Evolutionary conservation across 2,113 vertebrate genomes (phyloP).

Genomic region (Alligator sinensis): DNA sequence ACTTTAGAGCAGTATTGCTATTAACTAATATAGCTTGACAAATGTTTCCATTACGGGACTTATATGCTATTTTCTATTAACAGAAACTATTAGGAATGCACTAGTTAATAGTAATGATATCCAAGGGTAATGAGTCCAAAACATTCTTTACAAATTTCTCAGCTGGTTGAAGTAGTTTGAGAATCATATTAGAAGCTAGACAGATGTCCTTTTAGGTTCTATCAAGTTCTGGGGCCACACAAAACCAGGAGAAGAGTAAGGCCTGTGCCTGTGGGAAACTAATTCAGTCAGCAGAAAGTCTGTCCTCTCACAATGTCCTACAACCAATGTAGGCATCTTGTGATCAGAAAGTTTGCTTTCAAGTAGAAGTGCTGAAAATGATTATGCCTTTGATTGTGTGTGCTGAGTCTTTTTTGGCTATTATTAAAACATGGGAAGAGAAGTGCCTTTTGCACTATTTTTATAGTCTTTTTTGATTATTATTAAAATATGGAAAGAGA

Average conservation of each 20-base stretch:
- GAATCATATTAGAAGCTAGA: neutral
- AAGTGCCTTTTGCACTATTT: neutral
- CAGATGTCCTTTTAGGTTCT: neutral
- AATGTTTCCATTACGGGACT: conserved; percentile 21
- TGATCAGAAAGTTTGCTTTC: neutral
- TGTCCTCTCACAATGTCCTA: neutral
- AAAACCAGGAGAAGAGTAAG: conserved; percentile 33
- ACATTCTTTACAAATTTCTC: neutral
- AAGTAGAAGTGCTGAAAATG: neutral
- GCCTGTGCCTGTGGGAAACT: conserved; percentile 34
- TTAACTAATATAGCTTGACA: conserved; percentile 43
- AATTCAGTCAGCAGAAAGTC: conserved; percentile 8
- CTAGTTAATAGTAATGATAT: conserved; percentile 11
- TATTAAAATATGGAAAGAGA: too few relatives aligned
- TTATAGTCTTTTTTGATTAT: neutral
- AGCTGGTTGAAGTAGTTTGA: conserved; percentile 10
- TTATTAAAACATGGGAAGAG: neutral
- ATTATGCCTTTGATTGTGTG: neutral
- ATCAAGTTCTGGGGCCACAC: conserved; percentile 20
- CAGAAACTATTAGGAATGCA: conserved; percentile 43
- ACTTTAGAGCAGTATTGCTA: conserved; percentile 8
- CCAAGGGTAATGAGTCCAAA: conserved; percentile 10
- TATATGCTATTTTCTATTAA: neutral
- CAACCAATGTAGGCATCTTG: neutral
- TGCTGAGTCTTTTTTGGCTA: neutral